Evolutionary conservation across 2,113 vertebrate species (phyloP).

Genomic region (Charadrius vociferus): DNA sequence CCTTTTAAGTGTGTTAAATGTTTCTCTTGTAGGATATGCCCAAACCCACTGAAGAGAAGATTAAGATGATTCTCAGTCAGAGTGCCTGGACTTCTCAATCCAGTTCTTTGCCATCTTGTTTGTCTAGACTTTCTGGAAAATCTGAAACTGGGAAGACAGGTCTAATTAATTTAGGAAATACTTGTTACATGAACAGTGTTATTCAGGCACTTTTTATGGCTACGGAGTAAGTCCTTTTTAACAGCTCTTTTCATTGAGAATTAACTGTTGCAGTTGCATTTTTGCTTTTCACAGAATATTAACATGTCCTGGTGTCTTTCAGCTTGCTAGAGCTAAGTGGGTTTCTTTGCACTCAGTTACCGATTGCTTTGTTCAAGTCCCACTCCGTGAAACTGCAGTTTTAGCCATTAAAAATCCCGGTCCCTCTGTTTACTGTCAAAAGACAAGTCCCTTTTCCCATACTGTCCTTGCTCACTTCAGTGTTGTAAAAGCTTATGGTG

Average conservation of each 20-base stretch:
- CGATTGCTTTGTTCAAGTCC: background rate
- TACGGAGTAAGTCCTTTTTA: conserved; percentile 88
- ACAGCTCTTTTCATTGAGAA: background rate
- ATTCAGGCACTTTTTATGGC: conserved; percentile 98
- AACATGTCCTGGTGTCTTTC: background rate
- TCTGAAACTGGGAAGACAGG: conserved; percentile 98
- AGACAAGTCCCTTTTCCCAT: background rate
- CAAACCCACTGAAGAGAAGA: conserved; percentile 93
- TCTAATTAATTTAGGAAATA: conserved; percentile 96
- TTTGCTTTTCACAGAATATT: background rate
- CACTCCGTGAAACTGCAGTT: background rate
- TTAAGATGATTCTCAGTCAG: conserved; percentile 93
- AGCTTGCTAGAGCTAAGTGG: background rate
- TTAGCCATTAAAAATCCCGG: background rate
- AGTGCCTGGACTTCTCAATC: conserved; percentile 99
- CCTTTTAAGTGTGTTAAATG: background rate
- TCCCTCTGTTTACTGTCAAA: background rate
- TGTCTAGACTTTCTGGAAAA: conserved; percentile 89
- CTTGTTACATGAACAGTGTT: conserved; percentile 99
- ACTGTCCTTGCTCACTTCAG: background rate
- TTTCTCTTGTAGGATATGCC: conserved; percentile 84
- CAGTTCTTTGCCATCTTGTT: conserved; percentile 88
- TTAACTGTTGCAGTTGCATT: background rate
- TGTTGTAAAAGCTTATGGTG: background rate
- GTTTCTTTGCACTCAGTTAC: background rate